A percentile compares a stretch with the other conserved stretches of the same genome.
phyloP scores from a whole-genome alignment of 2,888 invertebrate species.

The Zonitis immaculata region DNA sequence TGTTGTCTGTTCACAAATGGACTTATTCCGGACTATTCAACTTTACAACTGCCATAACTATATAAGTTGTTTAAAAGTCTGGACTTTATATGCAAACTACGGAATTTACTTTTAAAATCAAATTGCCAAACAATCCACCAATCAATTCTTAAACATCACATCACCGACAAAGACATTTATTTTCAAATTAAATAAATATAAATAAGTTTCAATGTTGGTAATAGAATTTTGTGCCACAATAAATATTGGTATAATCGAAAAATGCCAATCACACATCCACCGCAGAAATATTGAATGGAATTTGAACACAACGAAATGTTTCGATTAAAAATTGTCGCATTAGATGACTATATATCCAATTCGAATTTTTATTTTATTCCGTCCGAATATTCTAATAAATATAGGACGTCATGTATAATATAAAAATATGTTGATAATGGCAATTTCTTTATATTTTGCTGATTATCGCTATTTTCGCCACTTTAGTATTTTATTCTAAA shows the following conservation, averaged over 20 bases:
- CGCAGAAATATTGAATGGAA: constrained; percentile 32
- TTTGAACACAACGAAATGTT: constrained; percentile 18
- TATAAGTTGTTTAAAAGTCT: background rate
- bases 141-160: background rate
- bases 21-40: background rate
- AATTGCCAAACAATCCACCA: background rate
- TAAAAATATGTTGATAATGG: background rate
- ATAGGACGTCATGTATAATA: background rate
- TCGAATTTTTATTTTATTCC: too few relatives aligned
- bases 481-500: background rate
- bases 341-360: constrained; percentile 11
- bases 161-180: too few relatives aligned
- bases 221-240: constrained; percentile 25
- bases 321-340: constrained; percentile 15
- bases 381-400: too few relatives aligned
- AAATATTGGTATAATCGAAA: constrained; percentile 39
- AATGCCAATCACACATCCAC: constrained; percentile 38
- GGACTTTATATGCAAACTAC: background rate
- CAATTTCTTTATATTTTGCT: background rate
- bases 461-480: background rate
- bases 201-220: constrained; percentile 5
- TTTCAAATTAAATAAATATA: constrained; percentile 7
- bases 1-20: background rate
- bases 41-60: background rate
- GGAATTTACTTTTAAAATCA: background rate